These are phyloP conservation scores for Spheniscus humboldti DNA, from an alignment of 2,797 vertebrate genomes.

Conservation along the genomic window DNA sequence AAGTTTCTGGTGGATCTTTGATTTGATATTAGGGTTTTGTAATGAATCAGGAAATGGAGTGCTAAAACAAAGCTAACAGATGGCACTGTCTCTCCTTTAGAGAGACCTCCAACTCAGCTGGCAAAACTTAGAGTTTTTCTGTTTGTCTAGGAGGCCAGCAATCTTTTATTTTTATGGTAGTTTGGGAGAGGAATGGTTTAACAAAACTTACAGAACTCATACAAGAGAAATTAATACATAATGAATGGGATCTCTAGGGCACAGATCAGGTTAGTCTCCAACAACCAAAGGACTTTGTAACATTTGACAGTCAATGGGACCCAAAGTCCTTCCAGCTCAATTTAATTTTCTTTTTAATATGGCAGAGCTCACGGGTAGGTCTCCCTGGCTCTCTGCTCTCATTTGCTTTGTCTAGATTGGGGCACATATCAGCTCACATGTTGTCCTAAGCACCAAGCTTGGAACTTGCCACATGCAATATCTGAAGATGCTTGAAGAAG, in stretches of 20 bases:
- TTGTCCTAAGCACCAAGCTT: not conserved
- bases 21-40: not conserved
- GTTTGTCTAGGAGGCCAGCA: not conserved
- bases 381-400: not conserved
- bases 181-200: not conserved
- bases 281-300: not conserved
- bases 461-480: not conserved
- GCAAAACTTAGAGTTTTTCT: not conserved
- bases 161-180: not conserved
- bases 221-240: not conserved
- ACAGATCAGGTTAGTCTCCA: not conserved
- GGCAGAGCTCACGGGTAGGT: not conserved
- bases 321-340: not conserved
- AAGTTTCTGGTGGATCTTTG: not conserved
- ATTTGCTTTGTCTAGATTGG: not conserved
- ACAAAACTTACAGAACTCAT: not conserved
- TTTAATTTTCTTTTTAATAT: not conserved
- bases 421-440: accelerated
- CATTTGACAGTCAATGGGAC: not conserved
- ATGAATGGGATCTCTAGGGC: not conserved
- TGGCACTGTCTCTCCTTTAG: not conserved
- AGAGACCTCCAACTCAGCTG: not conserved
- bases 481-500: not conserved
- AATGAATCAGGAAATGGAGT: not conserved
- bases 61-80: not conserved